A percentile compares a stretch with the other conserved stretches of the same genome.
Evolutionary conservation across 2,113 vertebrate genomes (phyloP).

Genomic region (Rhinolophus ferrumequinum): DNA sequence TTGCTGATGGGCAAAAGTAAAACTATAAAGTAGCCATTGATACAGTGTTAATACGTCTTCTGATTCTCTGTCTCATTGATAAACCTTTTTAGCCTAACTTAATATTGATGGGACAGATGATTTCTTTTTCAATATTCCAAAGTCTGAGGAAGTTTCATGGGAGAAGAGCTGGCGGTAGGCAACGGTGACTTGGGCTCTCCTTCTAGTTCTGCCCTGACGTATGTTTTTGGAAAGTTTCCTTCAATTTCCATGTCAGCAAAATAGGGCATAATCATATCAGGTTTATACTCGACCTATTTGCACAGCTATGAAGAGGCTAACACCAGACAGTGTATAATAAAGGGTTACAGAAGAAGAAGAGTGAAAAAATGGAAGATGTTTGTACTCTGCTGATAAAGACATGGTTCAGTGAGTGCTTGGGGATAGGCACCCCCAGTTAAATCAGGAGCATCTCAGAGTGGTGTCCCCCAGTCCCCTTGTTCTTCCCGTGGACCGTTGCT

Average conservation of each 20-base stretch:
- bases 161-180: background rate
- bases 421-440: background rate
- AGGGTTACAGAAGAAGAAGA: accelerated
- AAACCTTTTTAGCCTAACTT: background rate
- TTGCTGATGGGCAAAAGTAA: background rate
- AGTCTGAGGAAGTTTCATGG: background rate
- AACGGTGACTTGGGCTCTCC: background rate
- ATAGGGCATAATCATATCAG: too few species aligned
- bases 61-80: background rate
- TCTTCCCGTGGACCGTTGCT: background rate
- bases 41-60: background rate
- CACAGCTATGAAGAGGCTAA: background rate
- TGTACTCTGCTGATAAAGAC: background rate
- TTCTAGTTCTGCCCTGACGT: too few species aligned
- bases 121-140: background rate
- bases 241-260: background rate
- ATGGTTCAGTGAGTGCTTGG: accelerated
- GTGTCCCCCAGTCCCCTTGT: accelerated
- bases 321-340: accelerated
- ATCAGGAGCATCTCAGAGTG: accelerated
- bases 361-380: background rate
- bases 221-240: background rate
- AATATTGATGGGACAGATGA: too few species aligned
- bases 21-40: background rate
- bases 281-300: background rate